These are phyloP conservation scores for Euphonia xanthogaster DNA, from an alignment of 2,797 vertebrate genomes.

Conservation along the genomic window DNA sequence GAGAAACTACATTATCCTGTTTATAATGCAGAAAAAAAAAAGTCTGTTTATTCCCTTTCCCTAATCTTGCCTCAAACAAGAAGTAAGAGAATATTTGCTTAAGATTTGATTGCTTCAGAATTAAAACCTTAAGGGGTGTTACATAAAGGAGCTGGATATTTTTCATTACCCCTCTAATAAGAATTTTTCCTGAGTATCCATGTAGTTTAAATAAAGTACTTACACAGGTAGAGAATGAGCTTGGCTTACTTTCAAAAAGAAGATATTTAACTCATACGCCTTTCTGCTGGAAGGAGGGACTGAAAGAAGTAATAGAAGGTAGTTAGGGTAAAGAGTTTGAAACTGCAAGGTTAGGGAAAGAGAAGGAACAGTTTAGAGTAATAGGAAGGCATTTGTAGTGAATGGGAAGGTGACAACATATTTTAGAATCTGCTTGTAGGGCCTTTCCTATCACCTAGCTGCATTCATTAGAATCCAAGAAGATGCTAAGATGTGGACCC, in stretches of 20 bases:
- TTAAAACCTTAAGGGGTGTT: neutral
- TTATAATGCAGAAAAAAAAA: neutral
- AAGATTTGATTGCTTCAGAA: neutral
- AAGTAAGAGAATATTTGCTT: neutral
- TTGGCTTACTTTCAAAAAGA: neutral
- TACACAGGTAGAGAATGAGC: neutral
- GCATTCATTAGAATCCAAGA: neutral
- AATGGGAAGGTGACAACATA: neutral
- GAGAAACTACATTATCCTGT: neutral
- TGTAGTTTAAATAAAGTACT: neutral
- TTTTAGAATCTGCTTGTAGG: neutral
- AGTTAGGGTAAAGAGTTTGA: neutral
- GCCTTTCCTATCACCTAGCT: neutral
- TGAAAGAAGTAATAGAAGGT: neutral
- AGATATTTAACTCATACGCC: neutral
- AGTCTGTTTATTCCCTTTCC: neutral
- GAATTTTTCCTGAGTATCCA: neutral
- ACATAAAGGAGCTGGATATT: neutral
- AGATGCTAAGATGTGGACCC: neutral
- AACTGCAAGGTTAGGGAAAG: neutral
- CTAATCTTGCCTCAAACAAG: neutral
- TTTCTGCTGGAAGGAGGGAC: neutral
- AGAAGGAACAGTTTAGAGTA: neutral
- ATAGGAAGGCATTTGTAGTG: neutral
- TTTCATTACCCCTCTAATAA: neutral